These are phyloP conservation scores for Pardosa pseudoannulata DNA, from an alignment of 2,888 invertebrate genomes.

Conservation along the genomic window DNA sequence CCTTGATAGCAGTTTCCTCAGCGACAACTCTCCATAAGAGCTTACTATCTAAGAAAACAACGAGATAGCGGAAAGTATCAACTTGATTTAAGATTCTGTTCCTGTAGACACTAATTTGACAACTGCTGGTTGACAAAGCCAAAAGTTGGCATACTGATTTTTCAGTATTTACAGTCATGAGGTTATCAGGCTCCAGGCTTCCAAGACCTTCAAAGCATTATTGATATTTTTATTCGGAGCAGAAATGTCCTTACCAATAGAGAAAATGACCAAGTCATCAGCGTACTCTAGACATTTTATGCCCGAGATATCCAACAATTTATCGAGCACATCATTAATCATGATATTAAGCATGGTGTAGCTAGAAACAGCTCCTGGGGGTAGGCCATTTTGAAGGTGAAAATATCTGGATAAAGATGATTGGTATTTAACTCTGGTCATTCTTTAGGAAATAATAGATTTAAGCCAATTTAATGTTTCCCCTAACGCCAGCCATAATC, in stretches of 20 bases:
- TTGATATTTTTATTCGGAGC: neutral
- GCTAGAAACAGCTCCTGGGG: too few species aligned
- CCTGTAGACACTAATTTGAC: neutral
- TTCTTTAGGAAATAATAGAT: neutral
- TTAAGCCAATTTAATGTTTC: constrained; percentile 11
- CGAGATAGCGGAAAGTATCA: constrained; percentile 6
- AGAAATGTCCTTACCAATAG: neutral
- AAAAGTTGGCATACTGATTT: constrained; percentile 9
- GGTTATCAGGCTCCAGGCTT: neutral
- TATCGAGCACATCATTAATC: neutral
- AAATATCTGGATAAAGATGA: neutral
- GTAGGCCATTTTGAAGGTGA: neutral
- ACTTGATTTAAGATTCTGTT: neutral
- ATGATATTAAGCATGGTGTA: too few species aligned
- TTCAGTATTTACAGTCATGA: constrained; percentile 16
- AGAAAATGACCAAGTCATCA: constrained; percentile 10
- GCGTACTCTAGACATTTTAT: constrained; percentile 13
- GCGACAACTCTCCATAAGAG: neutral
- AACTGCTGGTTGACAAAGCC: neutral
- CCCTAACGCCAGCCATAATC: neutral
- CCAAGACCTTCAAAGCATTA: constrained; percentile 1
- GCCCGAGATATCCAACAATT: neutral
- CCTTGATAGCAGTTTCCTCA: neutral
- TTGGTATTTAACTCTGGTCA: neutral
- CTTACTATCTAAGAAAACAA: neutral